Conservation (phyloP, 2,888 invertebrate species). For the Euzophera pinguis region DNA sequence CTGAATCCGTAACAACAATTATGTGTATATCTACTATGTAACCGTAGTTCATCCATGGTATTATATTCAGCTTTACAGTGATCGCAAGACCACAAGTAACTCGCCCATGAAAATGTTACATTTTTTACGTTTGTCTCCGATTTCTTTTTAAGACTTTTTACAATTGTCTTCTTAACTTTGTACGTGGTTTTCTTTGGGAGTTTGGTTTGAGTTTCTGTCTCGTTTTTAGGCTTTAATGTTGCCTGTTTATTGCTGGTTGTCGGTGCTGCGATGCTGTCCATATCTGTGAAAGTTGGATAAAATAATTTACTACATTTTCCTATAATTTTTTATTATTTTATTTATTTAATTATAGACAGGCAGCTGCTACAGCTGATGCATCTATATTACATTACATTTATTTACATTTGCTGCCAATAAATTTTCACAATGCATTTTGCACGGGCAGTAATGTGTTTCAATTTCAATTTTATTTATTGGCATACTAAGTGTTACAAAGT, state of each 20-base stretch:
- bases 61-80: constrained; percentile 16
- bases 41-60: constrained; percentile 18
- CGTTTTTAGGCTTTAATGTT: neutral
- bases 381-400: too few relatives aligned
- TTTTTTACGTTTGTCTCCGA: neutral
- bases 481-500: too few relatives aligned
- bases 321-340: too few relatives aligned
- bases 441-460: too few relatives aligned
- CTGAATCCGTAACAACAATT: constrained; percentile 21
- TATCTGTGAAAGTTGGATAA: too few relatives aligned
- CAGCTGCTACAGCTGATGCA: too few relatives aligned
- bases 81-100: constrained; percentile 22
- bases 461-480: too few relatives aligned
- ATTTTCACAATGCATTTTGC: too few relatives aligned
- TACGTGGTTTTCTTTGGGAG: neutral
- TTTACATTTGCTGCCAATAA: too few relatives aligned
- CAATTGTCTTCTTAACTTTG: neutral
- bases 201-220: neutral
- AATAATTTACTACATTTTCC: too few relatives aligned
- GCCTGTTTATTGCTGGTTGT: neutral
- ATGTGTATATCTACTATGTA: constrained; percentile 21
- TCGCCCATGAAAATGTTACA: constrained; percentile 18
- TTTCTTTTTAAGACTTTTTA: neutral
- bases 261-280: too few relatives aligned
- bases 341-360: too few relatives aligned